Percentiles rank a stretch among this genome's conserved stretches.
Conservation (phyloP, 2,113 vertebrate genomes). For the Beaufortia kweichowensis region DNA sequence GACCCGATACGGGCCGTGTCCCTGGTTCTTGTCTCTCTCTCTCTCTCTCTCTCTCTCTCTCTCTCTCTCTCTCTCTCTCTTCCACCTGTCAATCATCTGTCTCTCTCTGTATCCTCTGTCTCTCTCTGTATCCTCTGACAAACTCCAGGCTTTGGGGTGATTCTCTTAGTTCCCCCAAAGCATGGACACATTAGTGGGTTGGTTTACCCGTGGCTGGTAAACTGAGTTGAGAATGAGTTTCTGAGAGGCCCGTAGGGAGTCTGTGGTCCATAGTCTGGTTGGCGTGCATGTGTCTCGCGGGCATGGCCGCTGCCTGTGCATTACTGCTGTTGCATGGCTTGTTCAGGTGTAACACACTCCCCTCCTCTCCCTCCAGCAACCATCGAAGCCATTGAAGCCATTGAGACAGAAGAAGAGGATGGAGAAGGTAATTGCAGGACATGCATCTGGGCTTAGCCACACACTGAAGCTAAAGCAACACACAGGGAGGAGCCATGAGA, state of each 20-base stretch:
- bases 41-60: constrained; percentile 38
- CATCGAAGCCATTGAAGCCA: constrained; percentile 83
- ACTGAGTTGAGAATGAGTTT: constrained; percentile 52
- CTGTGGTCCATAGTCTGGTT: constrained; percentile 59
- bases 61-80: constrained; percentile 22
- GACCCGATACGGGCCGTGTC: constrained; percentile 6
- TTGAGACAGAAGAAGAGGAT: constrained; percentile 75
- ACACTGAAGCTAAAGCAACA: constrained; percentile 18
- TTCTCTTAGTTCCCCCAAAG: constrained; percentile 48
- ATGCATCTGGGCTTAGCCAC: constrained; percentile 33
- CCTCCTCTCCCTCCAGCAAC: constrained; percentile 77
- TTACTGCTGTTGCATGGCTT: constrained; percentile 75
- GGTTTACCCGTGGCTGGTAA: constrained; percentile 48
- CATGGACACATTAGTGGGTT: constrained; percentile 50
- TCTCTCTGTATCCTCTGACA: constrained; percentile 53
- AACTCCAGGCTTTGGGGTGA: constrained; percentile 52
- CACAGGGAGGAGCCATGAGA: neutral
- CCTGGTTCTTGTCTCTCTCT: constrained; percentile 22
- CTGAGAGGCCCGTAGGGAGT: constrained; percentile 34
- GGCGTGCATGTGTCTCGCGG: constrained; percentile 57
- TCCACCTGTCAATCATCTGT: constrained; percentile 49
- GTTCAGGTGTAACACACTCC: constrained; percentile 74
- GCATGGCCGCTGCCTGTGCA: constrained; percentile 61
- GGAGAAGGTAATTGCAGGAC: constrained; percentile 76
- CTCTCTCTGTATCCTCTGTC: constrained; percentile 51